phyloP scores from a whole-genome alignment of 2,797 vertebrate species.

The Poecile montanus region DNA sequence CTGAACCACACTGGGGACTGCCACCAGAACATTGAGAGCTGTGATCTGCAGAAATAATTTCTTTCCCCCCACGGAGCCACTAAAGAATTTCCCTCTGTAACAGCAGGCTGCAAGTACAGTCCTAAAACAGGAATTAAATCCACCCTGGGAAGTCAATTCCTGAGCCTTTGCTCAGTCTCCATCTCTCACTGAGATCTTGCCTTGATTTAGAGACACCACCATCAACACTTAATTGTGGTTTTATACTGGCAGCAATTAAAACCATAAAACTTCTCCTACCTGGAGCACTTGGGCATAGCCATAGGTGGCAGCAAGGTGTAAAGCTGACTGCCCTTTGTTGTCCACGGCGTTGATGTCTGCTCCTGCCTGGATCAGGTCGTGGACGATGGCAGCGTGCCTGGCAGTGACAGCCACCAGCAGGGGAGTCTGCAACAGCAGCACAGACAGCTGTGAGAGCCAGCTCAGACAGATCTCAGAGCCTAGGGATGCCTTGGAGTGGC shows the following conservation, averaged over 20 bases:
- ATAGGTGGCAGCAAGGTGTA: constrained; percentile 62
- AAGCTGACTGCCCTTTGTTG: constrained; percentile 62
- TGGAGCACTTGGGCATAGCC: constrained; percentile 65
- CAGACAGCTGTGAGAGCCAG: not conserved
- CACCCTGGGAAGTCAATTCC: not conserved
- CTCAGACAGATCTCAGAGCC: rapidly evolving
- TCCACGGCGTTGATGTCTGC: constrained; percentile 64
- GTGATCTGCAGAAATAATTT: not conserved
- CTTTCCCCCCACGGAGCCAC: rapidly evolving
- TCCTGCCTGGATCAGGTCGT: constrained; percentile 65
- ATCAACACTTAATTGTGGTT: not conserved
- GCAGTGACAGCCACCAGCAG: constrained; percentile 71
- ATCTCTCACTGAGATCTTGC: not conserved
- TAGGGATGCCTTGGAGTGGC: not conserved
- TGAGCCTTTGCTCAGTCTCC: not conserved
- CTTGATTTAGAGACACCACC: not conserved
- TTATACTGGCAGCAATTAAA: not conserved
- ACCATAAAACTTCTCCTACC: not conserved
- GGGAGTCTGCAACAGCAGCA: constrained; percentile 60
- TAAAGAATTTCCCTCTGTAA: not conserved
- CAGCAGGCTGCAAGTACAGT: not conserved
- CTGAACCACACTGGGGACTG: not conserved
- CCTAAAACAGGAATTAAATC: not conserved
- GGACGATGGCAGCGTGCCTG: constrained; percentile 61
- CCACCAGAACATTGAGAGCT: not conserved